Conservation (phyloP, 2,113 vertebrate genomes). For the Regulus satrapa region DNA sequence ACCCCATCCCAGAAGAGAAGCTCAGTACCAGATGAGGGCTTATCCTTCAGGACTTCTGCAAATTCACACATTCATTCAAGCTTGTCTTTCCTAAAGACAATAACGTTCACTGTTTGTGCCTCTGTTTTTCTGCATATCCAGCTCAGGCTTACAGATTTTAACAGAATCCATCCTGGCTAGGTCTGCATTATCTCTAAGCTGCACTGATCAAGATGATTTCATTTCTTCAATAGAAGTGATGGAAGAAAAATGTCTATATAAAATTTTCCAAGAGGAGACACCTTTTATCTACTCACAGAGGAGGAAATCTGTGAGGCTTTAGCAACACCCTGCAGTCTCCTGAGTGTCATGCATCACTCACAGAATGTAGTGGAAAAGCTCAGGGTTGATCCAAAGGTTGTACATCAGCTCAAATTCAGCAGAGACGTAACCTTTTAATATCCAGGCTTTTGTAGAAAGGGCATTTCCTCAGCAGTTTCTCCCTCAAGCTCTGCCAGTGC, state of each 20-base stretch:
- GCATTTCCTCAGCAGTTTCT: not conserved
- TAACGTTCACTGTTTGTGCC: not conserved
- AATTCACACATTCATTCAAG: not conserved
- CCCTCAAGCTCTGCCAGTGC: not conserved
- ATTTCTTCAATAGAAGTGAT: not conserved
- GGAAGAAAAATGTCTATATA: not conserved
- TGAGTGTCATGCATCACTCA: not conserved
- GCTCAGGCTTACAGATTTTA: not conserved
- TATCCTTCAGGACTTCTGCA: not conserved
- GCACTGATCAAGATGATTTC: not conserved
- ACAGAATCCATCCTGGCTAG: not conserved
- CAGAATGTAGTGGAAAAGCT: not conserved
- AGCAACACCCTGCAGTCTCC: not conserved
- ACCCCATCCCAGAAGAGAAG: not conserved
- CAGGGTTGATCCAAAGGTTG: not conserved
- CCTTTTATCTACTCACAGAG: not conserved
- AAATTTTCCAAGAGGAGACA: not conserved
- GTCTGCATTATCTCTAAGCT: not conserved
- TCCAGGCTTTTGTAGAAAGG: not conserved
- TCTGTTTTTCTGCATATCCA: not conserved
- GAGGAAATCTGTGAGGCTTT: not conserved
- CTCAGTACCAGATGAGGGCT: not conserved
- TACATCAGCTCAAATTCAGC: not conserved
- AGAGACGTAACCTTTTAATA: not conserved
- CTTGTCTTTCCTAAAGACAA: not conserved